These are phyloP conservation scores for Distichodus sexfasciatus DNA, from an alignment of 2,797 vertebrate species.

Conservation along the genomic window DNA sequence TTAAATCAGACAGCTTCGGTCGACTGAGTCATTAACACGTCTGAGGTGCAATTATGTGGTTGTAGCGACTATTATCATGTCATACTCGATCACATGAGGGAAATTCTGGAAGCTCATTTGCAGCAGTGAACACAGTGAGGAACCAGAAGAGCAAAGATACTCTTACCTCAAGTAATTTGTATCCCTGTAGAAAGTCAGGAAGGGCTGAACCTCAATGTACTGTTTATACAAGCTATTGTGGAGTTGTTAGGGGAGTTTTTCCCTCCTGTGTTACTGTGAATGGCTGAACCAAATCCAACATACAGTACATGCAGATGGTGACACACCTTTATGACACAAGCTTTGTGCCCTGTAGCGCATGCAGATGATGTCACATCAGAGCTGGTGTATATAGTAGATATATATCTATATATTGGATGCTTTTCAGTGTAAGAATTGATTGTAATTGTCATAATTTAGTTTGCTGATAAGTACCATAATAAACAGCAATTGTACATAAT, in stretches of 20 bases:
- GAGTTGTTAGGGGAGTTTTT: slow-evolving; percentile 45
- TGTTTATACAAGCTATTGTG: slow-evolving; percentile 43
- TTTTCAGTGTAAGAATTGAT: too few species aligned
- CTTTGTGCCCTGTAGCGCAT: slow-evolving; percentile 6
- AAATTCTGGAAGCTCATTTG: slow-evolving; percentile 32
- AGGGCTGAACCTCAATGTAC: slow-evolving; percentile 17
- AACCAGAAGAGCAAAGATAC: slow-evolving; percentile 18
- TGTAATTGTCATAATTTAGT: too few species aligned
- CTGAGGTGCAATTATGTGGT: slow-evolving; percentile 32
- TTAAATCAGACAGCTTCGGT: slow-evolving; percentile 39
- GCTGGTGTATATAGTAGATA: too few species aligned
- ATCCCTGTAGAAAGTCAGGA: slow-evolving; percentile 12
- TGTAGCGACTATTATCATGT: slow-evolving; percentile 45
- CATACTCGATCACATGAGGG: slow-evolving; percentile 36
- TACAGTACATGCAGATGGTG: not conserved
- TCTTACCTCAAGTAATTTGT: slow-evolving; percentile 14
- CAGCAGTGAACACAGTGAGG: not conserved
- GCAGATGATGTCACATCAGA: too few species aligned
- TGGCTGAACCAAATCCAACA: not conserved
- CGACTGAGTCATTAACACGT: slow-evolving; percentile 41
- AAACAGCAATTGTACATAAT: too few species aligned
- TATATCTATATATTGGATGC: too few species aligned
- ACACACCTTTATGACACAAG: slow-evolving; percentile 22
- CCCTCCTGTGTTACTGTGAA: slow-evolving; percentile 25
- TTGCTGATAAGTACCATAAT: too few species aligned